Base-by-base conservation (phyloP, 2,888 invertebrate species). In the Malacosoma neustria region DNA sequence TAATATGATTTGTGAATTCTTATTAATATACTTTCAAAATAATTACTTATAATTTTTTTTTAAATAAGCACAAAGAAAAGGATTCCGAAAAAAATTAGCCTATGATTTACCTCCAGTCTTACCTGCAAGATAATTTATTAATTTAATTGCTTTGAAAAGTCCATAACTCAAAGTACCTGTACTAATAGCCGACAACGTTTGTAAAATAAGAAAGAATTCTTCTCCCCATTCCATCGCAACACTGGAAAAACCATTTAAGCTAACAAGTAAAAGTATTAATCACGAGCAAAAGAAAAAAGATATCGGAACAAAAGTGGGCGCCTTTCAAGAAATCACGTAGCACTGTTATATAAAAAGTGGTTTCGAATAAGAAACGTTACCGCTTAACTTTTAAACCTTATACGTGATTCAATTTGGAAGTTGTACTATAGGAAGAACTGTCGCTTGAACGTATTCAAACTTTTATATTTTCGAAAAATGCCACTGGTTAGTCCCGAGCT, bases 321-420 rank as follows among this genome's bases (percentile, higher is more conserved):
- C 60, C 61, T 61, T 67, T 22, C 57, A 67, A 67, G 68, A 72
- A 72, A 76, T 72, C 77, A 80, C 77, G 77, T 76, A 67, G 64
- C 58, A 57, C 53, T 56, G 66, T 67, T 68, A 73, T 64, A 71
- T 72, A 79, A 81, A 79, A 80, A 80, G 71, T 66, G 72, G 74
- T 71, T 73, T 64, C 63, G 57, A 73, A 72, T 69, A 62, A 67
- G 68, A 72, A 72, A 73, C 69, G 76, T 73, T 74, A 80, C 74
- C 75, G 75, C 77, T 81, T 81, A 81, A 84, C 79, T 82, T 84
- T 81, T 81, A 80, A 82, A 80, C 75, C 73, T 72, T 73, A 75
- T 81, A 82, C 84, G 82, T 82, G 84, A 82, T 82, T 81, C 82
- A 82, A 84, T 84, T 82, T 76, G 61, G 66, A 73, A 79, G 73